Base-by-base conservation (phyloP, 2,113 vertebrate species). In the Motacilla tschutschensis region DNA sequence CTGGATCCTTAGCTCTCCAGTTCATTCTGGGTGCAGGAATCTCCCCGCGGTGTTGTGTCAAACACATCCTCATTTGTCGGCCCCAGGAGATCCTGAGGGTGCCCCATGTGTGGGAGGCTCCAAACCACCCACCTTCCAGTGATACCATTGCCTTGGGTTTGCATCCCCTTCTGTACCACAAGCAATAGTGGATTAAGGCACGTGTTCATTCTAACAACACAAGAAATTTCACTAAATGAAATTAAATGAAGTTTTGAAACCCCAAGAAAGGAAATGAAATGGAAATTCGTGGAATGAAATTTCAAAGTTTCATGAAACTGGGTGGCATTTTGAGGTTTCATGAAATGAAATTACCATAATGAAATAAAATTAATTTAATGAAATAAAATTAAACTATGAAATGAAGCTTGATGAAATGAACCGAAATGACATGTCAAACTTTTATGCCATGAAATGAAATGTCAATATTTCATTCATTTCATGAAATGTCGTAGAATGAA, bases 41-140 rank as follows among this genome's bases (percentile, higher is more conserved):
- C 22, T 75, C 40, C 72, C 12, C 4, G 0, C 0, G 0, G 20
- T 16, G 22, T 8, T 6, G 19, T 44, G 38, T 64, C 31, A 58
- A 62, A 40, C 24, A n/a, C 40, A 54, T 43, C 20, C 40, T 41
- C 54, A 29, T 44, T 57, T 46, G 17, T 36, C 36, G 71, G 22
- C 6, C 14, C 35, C 20, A 9, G 36, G 31, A 71, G 48, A 75
- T 31, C 19, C 44, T 25, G 38, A 78, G 29, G 6, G 10, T 79
- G 20, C 5, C 16, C 6, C 1, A 1, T 10, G 17, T 25, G 47
- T 6, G 5, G 14, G 20, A 36, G 48, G 31, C 24, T 71, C 58
- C 31, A 53, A 21, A 66, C 8, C 29, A 54, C 14, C 14, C 26
- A 51, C 24, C 20, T 44, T 47, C 48, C 22, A 12, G 43, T 20